phyloP scores from a whole-genome alignment of 2,797 vertebrate genomes.

The Coracias cyanogaster region DNA sequence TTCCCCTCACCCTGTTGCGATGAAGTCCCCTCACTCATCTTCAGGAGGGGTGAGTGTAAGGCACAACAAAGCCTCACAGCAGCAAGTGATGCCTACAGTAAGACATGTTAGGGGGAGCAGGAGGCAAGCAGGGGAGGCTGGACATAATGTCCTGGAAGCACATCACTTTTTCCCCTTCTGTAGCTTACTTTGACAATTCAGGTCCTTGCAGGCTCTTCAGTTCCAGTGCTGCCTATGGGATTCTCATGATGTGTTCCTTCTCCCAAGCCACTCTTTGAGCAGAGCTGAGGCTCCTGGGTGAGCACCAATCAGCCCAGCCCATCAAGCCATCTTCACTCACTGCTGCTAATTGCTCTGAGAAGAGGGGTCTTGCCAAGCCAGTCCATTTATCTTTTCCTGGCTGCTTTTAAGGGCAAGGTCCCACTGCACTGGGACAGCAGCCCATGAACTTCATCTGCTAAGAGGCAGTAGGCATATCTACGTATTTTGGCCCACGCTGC shows the following conservation, averaged over 20 bases:
- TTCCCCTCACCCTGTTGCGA: neutral
- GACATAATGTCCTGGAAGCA: neutral
- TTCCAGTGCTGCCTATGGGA: neutral
- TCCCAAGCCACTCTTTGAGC: neutral
- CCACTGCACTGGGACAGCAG: neutral
- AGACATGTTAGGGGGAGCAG: neutral
- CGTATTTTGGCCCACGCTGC: fast-evolving
- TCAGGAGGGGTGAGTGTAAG: neutral
- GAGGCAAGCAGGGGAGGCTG: neutral
- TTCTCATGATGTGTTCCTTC: neutral
- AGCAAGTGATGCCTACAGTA: neutral
- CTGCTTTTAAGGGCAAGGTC: neutral
- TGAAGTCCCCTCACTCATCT: neutral
- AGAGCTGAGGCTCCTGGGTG: neutral
- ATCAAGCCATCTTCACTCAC: neutral
- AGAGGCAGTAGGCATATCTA: neutral
- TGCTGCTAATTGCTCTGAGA: neutral
- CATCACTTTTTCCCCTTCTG: neutral
- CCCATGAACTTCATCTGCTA: neutral
- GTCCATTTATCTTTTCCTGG: neutral
- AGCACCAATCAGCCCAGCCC: neutral
- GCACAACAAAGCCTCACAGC: neutral
- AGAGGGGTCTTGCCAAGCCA: neutral
- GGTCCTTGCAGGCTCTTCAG: neutral
- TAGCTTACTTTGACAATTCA: neutral